phyloP scores from a whole-genome alignment of 1,140 invertebrate genomes.

The Apolygus lucorum region DNA sequence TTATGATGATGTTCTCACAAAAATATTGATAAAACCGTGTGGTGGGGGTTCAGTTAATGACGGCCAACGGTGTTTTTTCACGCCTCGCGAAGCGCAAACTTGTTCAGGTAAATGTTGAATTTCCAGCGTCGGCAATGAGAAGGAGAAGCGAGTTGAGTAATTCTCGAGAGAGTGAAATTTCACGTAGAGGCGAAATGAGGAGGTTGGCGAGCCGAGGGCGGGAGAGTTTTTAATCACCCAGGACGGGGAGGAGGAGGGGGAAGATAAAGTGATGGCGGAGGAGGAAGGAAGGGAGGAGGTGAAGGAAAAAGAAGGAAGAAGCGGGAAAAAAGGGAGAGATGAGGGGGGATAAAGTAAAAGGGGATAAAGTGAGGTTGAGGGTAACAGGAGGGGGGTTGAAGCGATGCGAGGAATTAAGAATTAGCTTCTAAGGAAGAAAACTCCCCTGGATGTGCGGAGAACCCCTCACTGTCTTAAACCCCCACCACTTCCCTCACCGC shows the following conservation, averaged over 20 bases:
- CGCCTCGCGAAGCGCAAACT: too few relatives aligned
- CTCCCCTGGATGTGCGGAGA: not conserved
- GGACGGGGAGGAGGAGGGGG: not conserved
- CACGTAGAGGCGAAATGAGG: not conserved
- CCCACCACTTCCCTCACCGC: not conserved
- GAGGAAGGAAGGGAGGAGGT: not conserved
- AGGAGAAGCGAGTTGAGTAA: not conserved
- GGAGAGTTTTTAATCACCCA: not conserved
- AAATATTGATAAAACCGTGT: too few relatives aligned
- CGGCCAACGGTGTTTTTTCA: too few relatives aligned
- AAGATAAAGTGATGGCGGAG: not conserved
- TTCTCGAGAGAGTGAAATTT: not conserved
- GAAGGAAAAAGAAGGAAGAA: not conserved
- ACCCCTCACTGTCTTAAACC: not conserved
- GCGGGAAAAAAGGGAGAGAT: not conserved
- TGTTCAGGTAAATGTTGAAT: too few relatives aligned
- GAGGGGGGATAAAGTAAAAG: not conserved
- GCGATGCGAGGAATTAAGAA: slow-evolving; percentile 19
- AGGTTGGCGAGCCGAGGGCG: not conserved
- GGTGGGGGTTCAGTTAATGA: too few relatives aligned
- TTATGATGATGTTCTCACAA: too few relatives aligned
- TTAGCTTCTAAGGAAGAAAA: not conserved
- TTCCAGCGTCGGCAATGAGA: too few relatives aligned
- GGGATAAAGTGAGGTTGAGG: not conserved
- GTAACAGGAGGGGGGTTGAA: not conserved